Percentiles rank a stretch among this genome's conserved stretches.
Evolutionary conservation across 2,888 invertebrate genomes (phyloP).

Genomic region (Ceramica pisi): DNA sequence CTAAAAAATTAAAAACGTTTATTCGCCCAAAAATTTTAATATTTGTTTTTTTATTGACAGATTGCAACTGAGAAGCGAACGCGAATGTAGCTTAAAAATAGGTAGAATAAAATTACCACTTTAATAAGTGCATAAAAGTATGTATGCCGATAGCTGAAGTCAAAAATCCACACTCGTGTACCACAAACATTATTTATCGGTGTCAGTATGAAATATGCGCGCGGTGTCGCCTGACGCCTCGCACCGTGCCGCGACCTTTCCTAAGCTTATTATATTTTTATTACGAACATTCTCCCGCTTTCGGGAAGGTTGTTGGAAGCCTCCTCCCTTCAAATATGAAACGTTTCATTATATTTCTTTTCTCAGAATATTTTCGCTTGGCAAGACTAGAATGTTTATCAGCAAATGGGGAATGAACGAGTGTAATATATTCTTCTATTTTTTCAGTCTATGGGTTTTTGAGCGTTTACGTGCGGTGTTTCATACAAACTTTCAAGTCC

Average conservation of each 20-base stretch:
- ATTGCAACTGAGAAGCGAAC: too few relatives aligned
- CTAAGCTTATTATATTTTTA: conserved; percentile 58
- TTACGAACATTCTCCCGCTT: conserved; percentile 49
- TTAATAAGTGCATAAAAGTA: too few relatives aligned
- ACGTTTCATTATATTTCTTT: conserved; percentile 51
- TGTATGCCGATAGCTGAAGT: too few relatives aligned
- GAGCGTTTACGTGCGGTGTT: too few relatives aligned
- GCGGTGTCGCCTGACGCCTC: conserved; percentile 27
- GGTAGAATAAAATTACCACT: too few relatives aligned
- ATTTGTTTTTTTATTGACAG: too few relatives aligned
- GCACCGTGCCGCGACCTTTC: conserved; percentile 30
- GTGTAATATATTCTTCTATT: neutral
- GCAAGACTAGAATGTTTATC: conserved; percentile 25
- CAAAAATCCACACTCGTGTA: neutral
- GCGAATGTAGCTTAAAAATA: too few relatives aligned
- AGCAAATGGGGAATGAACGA: neutral
- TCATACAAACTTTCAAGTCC: too few relatives aligned
- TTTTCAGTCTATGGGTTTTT: neutral
- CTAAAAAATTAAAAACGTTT: too few relatives aligned
- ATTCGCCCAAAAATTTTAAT: too few relatives aligned
- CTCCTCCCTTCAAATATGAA: conserved; percentile 41
- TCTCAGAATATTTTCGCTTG: conserved; percentile 38
- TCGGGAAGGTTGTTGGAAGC: conserved; percentile 40
- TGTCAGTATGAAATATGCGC: conserved; percentile 35
- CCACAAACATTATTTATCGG: conserved; percentile 37